Percentiles rank a stretch among this genome's conserved stretches.
Evolutionary conservation across 2,888 invertebrate species (phyloP).

Genomic region (Noctua comes): DNA sequence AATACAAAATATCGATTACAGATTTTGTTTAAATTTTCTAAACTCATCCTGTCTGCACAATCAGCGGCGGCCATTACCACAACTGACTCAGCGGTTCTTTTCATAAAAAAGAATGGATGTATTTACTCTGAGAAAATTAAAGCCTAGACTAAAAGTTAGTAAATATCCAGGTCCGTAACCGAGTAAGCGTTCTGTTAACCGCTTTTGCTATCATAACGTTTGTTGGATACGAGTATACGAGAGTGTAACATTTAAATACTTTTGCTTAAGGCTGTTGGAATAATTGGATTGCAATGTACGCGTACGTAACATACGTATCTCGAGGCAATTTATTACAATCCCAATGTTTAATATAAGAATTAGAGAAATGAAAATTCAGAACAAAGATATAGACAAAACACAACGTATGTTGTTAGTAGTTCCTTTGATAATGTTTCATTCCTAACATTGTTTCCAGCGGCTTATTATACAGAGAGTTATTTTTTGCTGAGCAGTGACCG

Average conservation of each 20-base stretch:
- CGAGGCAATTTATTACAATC: conserved; percentile 37
- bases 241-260: conserved; percentile 47
- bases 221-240: conserved; percentile 32
- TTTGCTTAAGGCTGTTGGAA: conserved; percentile 44
- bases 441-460: neutral
- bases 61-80: conserved; percentile 43
- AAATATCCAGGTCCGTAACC: conserved; percentile 24
- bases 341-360: conserved; percentile 29
- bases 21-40: conserved; percentile 62
- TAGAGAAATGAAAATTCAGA: conserved; percentile 25
- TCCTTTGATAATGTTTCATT: neutral
- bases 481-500: neutral
- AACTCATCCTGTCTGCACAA: conserved; percentile 51
- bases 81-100: conserved; percentile 48
- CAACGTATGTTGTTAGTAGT: conserved; percentile 20
- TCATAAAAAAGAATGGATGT: conserved; percentile 54
- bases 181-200: conserved; percentile 41
- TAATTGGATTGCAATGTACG: conserved; percentile 51
- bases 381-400: neutral
- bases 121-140: conserved; percentile 55
- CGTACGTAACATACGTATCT: conserved; percentile 38
- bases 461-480: neutral
- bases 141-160: conserved; percentile 39
- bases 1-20: conserved; percentile 57
- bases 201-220: conserved; percentile 49